Evolutionary conservation across 2,888 invertebrate species (phyloP).

Genomic region (Brenthis daphne): DNA sequence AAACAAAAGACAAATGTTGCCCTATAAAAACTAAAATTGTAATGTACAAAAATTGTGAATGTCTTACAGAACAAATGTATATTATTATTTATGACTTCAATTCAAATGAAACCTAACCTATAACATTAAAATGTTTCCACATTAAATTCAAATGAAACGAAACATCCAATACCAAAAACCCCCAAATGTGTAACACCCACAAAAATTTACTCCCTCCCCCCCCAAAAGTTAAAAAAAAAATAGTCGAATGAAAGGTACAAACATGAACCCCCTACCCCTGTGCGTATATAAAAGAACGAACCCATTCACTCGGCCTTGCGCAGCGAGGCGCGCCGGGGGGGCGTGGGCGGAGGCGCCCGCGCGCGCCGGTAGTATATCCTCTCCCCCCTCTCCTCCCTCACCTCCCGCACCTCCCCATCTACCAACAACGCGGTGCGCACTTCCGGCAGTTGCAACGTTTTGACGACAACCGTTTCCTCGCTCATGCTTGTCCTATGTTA

Average conservation of each 20-base stretch:
- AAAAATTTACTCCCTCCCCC: background rate
- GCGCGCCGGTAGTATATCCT: slow-evolving; percentile 52
- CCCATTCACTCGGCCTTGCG: slow-evolving; percentile 50
- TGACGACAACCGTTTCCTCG: slow-evolving; percentile 66
- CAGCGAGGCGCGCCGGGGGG: slow-evolving; percentile 65
- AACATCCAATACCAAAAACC: too few species aligned
- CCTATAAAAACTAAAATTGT: too few species aligned
- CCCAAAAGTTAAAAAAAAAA: too few species aligned
- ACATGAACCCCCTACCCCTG: slow-evolving; percentile 45
- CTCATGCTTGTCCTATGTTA: slow-evolving; percentile 61
- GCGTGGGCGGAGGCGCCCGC: slow-evolving; percentile 63
- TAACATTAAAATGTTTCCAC: background rate
- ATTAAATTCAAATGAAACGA: background rate
- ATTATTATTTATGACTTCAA: background rate
- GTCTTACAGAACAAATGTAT: too few species aligned
- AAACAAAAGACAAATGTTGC: too few species aligned
- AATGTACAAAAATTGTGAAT: background rate
- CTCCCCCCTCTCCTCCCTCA: slow-evolving; percentile 42
- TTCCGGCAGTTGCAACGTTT: slow-evolving; percentile 64
- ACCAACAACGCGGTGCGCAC: slow-evolving; percentile 65
- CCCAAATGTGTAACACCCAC: too few species aligned
- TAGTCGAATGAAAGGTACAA: slow-evolving; percentile 6
- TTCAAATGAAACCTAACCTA: background rate
- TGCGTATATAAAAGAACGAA: slow-evolving; percentile 40
- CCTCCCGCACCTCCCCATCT: slow-evolving; percentile 39